phyloP scores from a whole-genome alignment of 2,113 vertebrate species.

The Nerophis ophidion region DNA sequence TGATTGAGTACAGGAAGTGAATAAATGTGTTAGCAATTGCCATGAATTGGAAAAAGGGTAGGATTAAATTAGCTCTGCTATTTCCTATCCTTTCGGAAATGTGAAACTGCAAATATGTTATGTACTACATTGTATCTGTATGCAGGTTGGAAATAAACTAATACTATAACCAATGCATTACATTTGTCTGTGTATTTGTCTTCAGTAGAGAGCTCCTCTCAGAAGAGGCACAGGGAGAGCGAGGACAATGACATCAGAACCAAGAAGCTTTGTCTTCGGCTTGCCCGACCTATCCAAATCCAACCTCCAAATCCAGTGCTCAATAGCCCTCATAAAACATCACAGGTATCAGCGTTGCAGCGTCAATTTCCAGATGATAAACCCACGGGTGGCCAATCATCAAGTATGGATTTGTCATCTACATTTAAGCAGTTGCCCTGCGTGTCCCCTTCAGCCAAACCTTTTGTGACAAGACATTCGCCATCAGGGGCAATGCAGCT shows the following conservation, averaged over 20 bases:
- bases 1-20: too few species aligned
- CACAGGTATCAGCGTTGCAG: neutral
- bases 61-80: too few species aligned
- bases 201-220: slow-evolving; percentile 1
- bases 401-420: slow-evolving; percentile 1
- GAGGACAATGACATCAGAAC: slow-evolving; percentile 6
- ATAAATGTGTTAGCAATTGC: too few species aligned
- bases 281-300: slow-evolving; percentile 1
- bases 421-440: slow-evolving; percentile 12
- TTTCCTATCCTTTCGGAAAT: too few species aligned
- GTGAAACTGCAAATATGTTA: too few species aligned
- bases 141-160: neutral
- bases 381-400: slow-evolving; percentile 4
- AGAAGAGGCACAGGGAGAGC: slow-evolving; percentile 39
- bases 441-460: neutral
- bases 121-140: neutral
- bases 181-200: neutral
- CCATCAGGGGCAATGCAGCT: slow-evolving; percentile 22
- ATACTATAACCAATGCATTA: neutral
- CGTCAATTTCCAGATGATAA: slow-evolving; percentile 19
- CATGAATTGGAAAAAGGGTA: too few species aligned
- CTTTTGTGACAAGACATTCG: neutral
- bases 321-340: neutral
- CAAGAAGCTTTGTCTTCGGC: slow-evolving; percentile 33
- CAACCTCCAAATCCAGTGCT: neutral